Conservation (phyloP, 2,888 invertebrate genomes). For the Parthenolecanium corni region DNA sequence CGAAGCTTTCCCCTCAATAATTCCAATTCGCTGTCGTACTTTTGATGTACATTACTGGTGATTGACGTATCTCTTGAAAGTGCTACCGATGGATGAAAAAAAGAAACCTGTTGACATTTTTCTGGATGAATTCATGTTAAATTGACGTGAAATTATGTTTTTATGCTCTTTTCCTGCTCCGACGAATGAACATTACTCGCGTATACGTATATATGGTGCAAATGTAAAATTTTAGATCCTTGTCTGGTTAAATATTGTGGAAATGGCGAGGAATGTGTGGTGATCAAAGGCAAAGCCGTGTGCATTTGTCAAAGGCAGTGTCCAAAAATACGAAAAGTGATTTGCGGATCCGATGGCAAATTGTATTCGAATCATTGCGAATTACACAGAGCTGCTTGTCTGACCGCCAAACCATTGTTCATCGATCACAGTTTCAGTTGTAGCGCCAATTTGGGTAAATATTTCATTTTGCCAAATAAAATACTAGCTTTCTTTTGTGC, state of each 20-base stretch:
- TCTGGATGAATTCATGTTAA: too few relatives aligned
- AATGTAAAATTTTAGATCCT: conserved; percentile 49
- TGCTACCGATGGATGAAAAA: too few relatives aligned
- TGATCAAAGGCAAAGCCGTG: conserved; percentile 43
- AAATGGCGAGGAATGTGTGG: conserved; percentile 51
- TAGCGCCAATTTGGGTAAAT: not conserved
- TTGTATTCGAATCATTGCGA: conserved; percentile 57
- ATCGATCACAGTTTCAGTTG: conserved; percentile 43
- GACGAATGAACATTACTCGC: too few relatives aligned
- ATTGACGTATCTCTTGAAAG: too few relatives aligned
- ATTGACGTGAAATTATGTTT: too few relatives aligned
- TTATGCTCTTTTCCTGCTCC: too few relatives aligned
- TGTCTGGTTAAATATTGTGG: conserved; percentile 54
- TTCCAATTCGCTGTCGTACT: too few relatives aligned
- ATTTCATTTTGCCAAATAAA: not conserved
- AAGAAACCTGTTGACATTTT: too few relatives aligned
- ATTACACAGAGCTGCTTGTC: conserved; percentile 51
- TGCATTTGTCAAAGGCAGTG: conserved; percentile 53
- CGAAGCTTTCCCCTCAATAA: too few relatives aligned
- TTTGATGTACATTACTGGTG: too few relatives aligned
- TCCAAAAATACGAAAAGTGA: conserved; percentile 45
- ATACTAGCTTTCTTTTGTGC: too few relatives aligned
- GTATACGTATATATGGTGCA: too few relatives aligned
- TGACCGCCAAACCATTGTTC: conserved; percentile 44
- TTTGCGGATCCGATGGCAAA: conserved; percentile 56